Evolutionary conservation across 2,797 vertebrate genomes (phyloP), one percentile per base, ranked within the genome.

Genomic region (Manis javanica): DNA sequence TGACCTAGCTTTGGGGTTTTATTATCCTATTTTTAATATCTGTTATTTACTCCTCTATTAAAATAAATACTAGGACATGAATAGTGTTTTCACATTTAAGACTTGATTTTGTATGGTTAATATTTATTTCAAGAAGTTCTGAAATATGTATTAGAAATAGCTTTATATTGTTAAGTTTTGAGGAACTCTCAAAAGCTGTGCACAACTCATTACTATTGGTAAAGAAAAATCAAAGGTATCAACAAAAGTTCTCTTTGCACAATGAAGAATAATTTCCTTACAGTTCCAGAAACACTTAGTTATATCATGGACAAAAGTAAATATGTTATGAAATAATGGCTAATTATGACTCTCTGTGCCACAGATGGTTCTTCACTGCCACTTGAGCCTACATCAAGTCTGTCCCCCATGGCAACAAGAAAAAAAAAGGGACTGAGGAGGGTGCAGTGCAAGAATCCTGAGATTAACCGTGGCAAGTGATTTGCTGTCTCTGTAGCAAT

Each of bases 381-480:
- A 97, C 69, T 96, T 87, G 90, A 95, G 93, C 94, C 96, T 96
- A 96, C 78, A 97, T 85, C 82, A 97, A 97, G 87, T 92, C 97
- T 97, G 94, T 96, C 96, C 96, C 88, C 84, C 83, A 84, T 95
- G 82, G 92, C 90, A 92, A 97, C 95, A 96, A 95, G 77, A 49
- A 77, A 87, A 91, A 91, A 94, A 87, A 91, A 26, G 29, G 26
- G 75, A 26, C 34, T 37, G 49, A 72, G 71, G 42, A 57, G 46
- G 34, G 37, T 89, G 23, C 12, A 71, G 74, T 90, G 19, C 21
- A 84, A 91, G 66, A 89, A 89, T 86, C 53, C 72, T 23, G 71
- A 94, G 93, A 95, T 96, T 93, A 94, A 95, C 72, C 71, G 79
- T 42, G 55, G 69, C 72, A 82, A 87, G 19, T 46, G 87, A 90